Percentiles rank a stretch among this genome's conserved stretches.
Evolutionary conservation across 2,113 vertebrate species (phyloP).

Genomic region (Bungarus multicinctus): DNA sequence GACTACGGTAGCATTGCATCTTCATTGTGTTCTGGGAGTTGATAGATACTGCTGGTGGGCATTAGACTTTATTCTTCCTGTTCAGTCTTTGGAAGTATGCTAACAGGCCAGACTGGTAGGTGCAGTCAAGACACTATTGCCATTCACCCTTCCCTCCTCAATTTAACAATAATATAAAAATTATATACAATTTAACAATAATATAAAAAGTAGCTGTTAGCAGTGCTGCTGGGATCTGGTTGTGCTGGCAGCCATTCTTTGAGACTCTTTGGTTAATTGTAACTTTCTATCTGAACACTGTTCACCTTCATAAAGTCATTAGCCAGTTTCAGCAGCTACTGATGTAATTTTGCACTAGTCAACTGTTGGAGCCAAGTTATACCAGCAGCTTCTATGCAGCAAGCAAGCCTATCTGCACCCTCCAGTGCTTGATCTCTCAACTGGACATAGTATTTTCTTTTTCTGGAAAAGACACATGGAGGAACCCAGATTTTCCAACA

Average conservation of each 20-base stretch:
- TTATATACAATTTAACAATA: background rate
- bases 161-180: background rate
- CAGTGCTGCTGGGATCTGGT: background rate
- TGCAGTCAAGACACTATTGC: background rate
- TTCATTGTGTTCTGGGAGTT: background rate
- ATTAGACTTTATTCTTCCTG: background rate
- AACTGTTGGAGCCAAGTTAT: background rate
- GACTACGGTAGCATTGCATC: background rate
- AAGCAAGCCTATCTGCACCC: background rate
- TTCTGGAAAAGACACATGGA: constrained; percentile 71
- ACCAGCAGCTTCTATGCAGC: background rate
- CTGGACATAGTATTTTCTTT: constrained; percentile 67
- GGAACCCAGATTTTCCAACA: constrained; percentile 68
- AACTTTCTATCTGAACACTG: background rate
- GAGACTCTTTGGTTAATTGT: background rate
- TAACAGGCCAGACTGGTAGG: background rate
- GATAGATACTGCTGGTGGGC: background rate
- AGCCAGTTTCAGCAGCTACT: background rate
- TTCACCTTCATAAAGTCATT: background rate
- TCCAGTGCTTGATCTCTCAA: constrained; percentile 46
- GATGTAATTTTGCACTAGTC: background rate
- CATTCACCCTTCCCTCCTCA: background rate
- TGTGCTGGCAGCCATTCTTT: background rate
- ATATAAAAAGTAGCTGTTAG: background rate
- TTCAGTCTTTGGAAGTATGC: background rate